Conservation (phyloP, 1,140 invertebrate genomes). For the Drosophila ohnishii region DNA sequence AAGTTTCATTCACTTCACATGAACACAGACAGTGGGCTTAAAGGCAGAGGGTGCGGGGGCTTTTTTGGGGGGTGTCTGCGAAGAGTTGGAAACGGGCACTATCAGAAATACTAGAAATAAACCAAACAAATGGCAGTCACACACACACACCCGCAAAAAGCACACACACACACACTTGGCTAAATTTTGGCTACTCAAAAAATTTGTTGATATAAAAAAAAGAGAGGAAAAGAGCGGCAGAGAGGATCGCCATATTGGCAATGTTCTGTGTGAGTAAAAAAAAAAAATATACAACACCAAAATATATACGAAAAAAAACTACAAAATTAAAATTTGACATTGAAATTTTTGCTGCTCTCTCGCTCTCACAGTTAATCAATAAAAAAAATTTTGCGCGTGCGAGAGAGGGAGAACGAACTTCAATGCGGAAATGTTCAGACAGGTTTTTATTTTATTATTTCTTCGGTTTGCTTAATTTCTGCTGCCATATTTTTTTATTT, state of each 20-base stretch:
- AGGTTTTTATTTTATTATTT: conserved; percentile 51
- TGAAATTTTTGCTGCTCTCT: conserved; percentile 62
- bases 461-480: conserved; percentile 6
- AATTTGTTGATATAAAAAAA: conserved; percentile 21
- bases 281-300: conserved; percentile 5
- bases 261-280: conserved; percentile 68
- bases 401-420: conserved; percentile 33
- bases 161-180: conserved; percentile 21
- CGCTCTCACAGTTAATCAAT: conserved; percentile 57
- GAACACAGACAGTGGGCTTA: conserved; percentile 20
- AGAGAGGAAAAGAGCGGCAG: not conserved
- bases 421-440: conserved; percentile 78
- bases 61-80: conserved; percentile 15
- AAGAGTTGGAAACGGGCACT: conserved; percentile 44
- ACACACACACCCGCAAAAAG: conserved; percentile 33
- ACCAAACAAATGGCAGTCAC: conserved; percentile 59
- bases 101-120: conserved; percentile 75
- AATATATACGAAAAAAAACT: conserved; percentile 33
- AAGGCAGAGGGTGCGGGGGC: not conserved
- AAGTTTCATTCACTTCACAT: conserved; percentile 80
- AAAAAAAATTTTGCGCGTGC: conserved; percentile 68
- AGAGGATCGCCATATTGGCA: conserved; percentile 63
- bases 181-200: conserved; percentile 60
- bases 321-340: conserved; percentile 82
- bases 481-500: conserved; percentile 23